phyloP scores from a whole-genome alignment of 2,888 invertebrate genomes.

The Aplocera efformata region DNA sequence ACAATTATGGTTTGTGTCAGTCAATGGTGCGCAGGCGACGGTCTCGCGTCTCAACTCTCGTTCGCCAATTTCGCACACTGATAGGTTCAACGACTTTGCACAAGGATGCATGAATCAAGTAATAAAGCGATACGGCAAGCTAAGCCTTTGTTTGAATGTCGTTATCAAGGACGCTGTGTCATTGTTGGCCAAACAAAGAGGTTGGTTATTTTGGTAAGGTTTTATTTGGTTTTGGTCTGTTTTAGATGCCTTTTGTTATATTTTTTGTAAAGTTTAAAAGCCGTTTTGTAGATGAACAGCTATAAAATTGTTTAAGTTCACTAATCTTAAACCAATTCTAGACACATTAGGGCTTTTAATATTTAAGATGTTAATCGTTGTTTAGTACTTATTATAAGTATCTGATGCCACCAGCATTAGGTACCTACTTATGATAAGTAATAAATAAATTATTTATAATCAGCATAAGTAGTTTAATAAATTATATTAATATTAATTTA shows the following conservation, averaged over 20 bases:
- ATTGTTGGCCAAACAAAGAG: slow-evolving; percentile 31
- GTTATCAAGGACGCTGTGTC: slow-evolving; percentile 32
- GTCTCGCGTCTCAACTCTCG: slow-evolving; percentile 57
- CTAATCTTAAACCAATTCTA: no score
- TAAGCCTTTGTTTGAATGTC: slow-evolving; percentile 35
- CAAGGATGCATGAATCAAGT: slow-evolving; percentile 55
- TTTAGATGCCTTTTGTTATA: background rate
- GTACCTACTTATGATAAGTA: no score
- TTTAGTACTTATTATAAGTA: no score
- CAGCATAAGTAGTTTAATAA: no score
- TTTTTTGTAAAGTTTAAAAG: no score
- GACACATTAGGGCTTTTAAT: no score
- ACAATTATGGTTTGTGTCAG: background rate
- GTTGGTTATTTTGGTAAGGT: slow-evolving; percentile 11
- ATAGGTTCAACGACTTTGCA: slow-evolving; percentile 72
- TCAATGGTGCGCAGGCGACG: slow-evolving; percentile 38
- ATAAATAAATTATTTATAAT: no score
- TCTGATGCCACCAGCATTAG: no score
- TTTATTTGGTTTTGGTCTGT: slow-evolving; percentile 2
- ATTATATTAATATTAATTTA: no score
- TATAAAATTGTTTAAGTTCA: no score
- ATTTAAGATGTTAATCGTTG: no score
- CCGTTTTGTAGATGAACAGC: no score
- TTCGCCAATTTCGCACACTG: slow-evolving; percentile 75
- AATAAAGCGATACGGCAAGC: slow-evolving; percentile 54